These are phyloP conservation scores for Carterocephalus palaemon DNA, from an alignment of 2,888 invertebrate genomes.

Conservation along the genomic window DNA sequence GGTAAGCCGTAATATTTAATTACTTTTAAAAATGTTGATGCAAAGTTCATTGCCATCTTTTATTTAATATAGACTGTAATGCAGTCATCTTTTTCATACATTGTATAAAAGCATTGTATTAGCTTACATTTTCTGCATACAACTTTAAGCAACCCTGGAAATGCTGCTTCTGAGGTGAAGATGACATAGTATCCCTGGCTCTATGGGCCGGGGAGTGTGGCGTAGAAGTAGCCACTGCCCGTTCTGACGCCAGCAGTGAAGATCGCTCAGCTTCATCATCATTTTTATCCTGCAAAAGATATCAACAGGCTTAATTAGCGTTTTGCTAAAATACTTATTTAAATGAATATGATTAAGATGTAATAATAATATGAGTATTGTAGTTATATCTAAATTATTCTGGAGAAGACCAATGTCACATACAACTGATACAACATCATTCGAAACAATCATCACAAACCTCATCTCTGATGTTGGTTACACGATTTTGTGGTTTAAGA, in stretches of 20 bases:
- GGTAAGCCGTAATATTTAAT: too few relatives aligned
- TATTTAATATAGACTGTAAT: not conserved
- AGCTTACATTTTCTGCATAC: conserved; percentile 87
- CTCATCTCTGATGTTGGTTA: conserved; percentile 49
- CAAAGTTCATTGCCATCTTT: too few relatives aligned
- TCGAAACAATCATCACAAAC: too few relatives aligned
- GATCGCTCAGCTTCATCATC: conserved; percentile 82
- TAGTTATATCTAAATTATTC: too few relatives aligned
- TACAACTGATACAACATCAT: too few relatives aligned
- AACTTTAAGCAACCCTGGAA: conserved; percentile 87
- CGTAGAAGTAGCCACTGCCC: conserved; percentile 59
- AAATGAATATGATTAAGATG: not conserved
- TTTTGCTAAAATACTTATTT: not conserved
- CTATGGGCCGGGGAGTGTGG: conserved; percentile 47
- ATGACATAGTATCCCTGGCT: conserved; percentile 56
- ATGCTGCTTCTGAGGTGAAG: conserved; percentile 82
- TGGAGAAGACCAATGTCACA: too few relatives aligned
- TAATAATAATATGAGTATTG: conserved; percentile 13
- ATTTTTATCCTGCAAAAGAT: conserved; percentile 59
- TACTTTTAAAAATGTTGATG: too few relatives aligned
- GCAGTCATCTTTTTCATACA: too few relatives aligned
- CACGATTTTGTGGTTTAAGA: conserved; percentile 51
- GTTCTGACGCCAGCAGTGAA: conserved; percentile 67
- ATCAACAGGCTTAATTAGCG: not conserved
- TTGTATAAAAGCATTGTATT: not conserved